Evolutionary conservation across 2,113 vertebrate genomes (phyloP), one percentile per base, ranked within the genome.

Genomic region (Camarhynchus parvulus): DNA sequence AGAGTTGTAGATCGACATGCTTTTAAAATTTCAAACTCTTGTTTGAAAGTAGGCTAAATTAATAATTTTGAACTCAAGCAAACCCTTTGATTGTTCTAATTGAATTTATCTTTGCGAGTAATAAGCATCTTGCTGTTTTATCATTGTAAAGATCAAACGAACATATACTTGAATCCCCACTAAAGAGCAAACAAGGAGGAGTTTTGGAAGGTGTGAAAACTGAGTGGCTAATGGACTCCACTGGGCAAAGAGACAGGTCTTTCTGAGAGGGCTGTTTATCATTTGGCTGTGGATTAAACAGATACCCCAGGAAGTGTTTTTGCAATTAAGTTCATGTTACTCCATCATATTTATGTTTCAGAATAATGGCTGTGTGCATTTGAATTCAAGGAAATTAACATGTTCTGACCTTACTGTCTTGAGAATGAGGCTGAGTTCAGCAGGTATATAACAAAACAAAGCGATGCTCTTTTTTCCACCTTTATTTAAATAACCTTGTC

Each of bases 241-340:
- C 58, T 80, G 90, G 59, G 88, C 77, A 81, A 59, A 84, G 64
- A 73, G 61, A 93, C 35, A 90, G 41, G 22, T 91, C 84, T 93
- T 93, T 56, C 67, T 68, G 67, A 91, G 85, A 76, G 39, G 41
- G 42, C 20, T 96, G 92, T 97, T 96, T 96, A 81, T 91, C 56
- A 24, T 88, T 93, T 97, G 95, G 94, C 92, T 87, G 33, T 79
- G 67, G 96, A 97, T 97, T 87, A 97, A 97, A 95, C 44, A 85
- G 42, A 77, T 95, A 55, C 87, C 92, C 85, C 90, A 90, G 92
- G 92, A 96, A 95, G 49, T 91, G 80, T 89, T 92, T 97, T 95
- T 93, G 68, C 63, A 95, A 73, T 80, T 53, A 87, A 94, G 83
- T 91, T 95, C 89, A 69, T 87, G 52, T 70, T 87, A 92, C 64